Percentiles rank a stretch among this genome's conserved stretches.
Conservation (phyloP, 2,797 vertebrate species). For the Premnoplex brunnescens region DNA sequence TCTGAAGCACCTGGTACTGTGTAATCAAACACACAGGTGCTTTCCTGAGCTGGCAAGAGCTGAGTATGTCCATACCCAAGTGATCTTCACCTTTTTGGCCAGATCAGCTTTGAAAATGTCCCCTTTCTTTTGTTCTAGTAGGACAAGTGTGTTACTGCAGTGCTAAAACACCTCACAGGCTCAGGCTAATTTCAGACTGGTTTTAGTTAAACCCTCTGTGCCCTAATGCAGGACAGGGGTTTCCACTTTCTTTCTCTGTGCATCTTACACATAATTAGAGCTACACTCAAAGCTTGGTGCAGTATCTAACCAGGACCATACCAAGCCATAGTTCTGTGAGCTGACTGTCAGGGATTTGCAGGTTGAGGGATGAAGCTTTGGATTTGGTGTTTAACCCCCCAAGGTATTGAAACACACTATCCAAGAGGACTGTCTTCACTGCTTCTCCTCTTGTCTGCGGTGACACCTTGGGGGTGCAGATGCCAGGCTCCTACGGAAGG, state of each 20-base stretch:
- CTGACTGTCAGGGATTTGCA: background rate
- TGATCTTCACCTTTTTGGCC: background rate
- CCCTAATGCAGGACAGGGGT: rapidly evolving
- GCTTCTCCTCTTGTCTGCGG: background rate
- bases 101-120: background rate
- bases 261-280: background rate
- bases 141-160: background rate
- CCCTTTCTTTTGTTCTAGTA: background rate
- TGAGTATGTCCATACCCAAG: background rate
- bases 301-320: background rate
- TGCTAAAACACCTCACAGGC: background rate
- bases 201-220: background rate
- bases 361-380: background rate
- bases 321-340: background rate
- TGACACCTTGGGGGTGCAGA: background rate
- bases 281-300: background rate
- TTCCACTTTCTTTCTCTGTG: background rate
- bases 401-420: rapidly evolving
- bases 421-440: background rate
- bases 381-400: background rate
- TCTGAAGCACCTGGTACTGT: background rate
- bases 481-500: background rate
- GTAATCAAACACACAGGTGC: background rate
- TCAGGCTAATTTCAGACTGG: background rate
- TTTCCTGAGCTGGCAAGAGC: background rate